phyloP scores from a whole-genome alignment of 2,113 vertebrate species.

The Odocoileus hemionus region DNA sequence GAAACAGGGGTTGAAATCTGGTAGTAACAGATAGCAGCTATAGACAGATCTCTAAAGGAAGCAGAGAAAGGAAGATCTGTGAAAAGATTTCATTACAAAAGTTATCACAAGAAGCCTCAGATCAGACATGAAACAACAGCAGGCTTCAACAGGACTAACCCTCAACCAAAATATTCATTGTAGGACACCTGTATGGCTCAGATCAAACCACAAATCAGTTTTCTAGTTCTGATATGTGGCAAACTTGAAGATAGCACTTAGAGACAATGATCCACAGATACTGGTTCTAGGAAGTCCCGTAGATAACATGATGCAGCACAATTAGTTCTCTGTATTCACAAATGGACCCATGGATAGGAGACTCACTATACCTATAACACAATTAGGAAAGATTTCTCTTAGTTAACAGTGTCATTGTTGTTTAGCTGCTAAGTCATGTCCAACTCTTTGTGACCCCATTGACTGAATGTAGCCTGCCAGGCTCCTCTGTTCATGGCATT shows the following conservation, averaged over 20 bases:
- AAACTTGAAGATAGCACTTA: background rate
- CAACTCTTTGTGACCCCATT: background rate
- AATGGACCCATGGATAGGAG: background rate
- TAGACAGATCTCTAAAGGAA: background rate
- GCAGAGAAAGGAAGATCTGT: background rate
- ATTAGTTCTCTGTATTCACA: background rate
- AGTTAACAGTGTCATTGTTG: background rate
- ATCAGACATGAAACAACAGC: background rate
- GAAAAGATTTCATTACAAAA: background rate
- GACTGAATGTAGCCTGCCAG: background rate
- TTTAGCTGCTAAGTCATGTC: background rate
- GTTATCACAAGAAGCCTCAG: background rate
- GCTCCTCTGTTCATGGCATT: too few species aligned
- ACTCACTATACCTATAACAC: background rate
- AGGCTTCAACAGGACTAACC: background rate
- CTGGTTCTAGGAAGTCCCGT: background rate
- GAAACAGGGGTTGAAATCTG: background rate
- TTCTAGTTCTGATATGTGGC: background rate
- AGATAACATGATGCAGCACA: background rate
- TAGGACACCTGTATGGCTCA: background rate
- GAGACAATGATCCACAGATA: background rate
- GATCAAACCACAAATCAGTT: background rate
- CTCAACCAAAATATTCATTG: background rate
- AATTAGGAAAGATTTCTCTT: background rate
- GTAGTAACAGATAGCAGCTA: background rate